phyloP scores from a whole-genome alignment of 2,797 vertebrate species.

The Crypturellus tataupa region DNA sequence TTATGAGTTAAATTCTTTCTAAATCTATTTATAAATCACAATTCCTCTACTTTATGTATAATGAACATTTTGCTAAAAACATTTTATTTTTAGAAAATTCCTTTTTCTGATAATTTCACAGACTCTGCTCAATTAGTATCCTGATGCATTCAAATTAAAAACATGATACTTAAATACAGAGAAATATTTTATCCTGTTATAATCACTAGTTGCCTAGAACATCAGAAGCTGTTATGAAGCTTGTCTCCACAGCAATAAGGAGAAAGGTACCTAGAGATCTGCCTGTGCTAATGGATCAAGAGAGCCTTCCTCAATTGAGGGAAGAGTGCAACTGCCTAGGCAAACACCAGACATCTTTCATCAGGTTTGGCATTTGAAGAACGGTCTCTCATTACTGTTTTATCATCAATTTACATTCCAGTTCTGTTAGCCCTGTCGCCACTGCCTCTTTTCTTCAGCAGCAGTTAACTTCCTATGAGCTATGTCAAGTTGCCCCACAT shows the following conservation, averaged over 20 bases:
- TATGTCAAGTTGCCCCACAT: background rate
- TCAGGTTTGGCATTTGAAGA: background rate
- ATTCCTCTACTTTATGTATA: background rate
- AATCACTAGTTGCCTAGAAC: conserved; percentile 28
- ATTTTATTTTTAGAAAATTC: conserved; percentile 74
- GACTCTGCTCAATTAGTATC: conserved; percentile 55
- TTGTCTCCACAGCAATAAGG: background rate
- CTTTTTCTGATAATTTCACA: conserved; percentile 67
- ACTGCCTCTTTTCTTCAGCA: background rate
- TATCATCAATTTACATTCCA: background rate
- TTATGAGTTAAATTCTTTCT: conserved; percentile 4
- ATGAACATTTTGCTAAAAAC: conserved; percentile 27
- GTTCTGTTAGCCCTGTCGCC: background rate
- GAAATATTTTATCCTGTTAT: conserved; percentile 29
- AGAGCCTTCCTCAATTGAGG: background rate
- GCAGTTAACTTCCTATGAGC: background rate
- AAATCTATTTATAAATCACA: conserved; percentile 25
- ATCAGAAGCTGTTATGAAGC: conserved; percentile 18
- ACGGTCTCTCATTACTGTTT: background rate
- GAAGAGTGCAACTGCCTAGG: background rate
- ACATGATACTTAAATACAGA: conserved; percentile 60
- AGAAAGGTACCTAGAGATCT: background rate
- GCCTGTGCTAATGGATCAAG: background rate
- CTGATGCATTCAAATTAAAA: conserved; percentile 72
- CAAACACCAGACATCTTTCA: background rate